These are phyloP conservation scores for Nemapogon koenigi DNA, from an alignment of 2,888 invertebrate genomes.

Conservation along the genomic window DNA sequence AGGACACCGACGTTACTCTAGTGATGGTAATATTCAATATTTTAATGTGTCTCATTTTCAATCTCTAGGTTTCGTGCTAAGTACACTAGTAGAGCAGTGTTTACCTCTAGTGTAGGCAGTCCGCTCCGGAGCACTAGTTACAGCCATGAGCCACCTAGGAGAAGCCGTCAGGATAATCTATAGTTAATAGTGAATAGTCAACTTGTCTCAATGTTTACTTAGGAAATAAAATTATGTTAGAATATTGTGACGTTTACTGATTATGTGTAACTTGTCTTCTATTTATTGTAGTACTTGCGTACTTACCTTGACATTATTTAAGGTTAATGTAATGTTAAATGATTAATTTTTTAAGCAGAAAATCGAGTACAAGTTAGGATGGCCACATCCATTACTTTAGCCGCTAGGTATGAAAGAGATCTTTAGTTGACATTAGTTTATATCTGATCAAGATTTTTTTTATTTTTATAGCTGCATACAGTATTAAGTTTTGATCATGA, in stretches of 20 bases:
- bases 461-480: constrained; percentile 45
- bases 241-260: constrained; percentile 48
- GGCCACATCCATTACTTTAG: constrained; percentile 20
- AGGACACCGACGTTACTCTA: constrained; percentile 32
- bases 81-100: constrained; percentile 64
- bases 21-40: constrained; percentile 33
- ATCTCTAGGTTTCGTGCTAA: constrained; percentile 67
- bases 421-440: constrained; percentile 33
- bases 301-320: constrained; percentile 55
- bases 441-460: constrained; percentile 35
- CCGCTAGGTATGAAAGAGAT: constrained; percentile 40
- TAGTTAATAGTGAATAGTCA: constrained; percentile 46
- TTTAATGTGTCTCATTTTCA: constrained; percentile 50
- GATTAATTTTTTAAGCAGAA: constrained; percentile 23
- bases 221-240: constrained; percentile 37
- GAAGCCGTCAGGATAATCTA: constrained; percentile 56
- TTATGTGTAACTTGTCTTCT: constrained; percentile 50
- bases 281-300: constrained; percentile 64
- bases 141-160: constrained; percentile 58
- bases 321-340: constrained; percentile 37
- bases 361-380: constrained; percentile 59
- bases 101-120: constrained; percentile 63
- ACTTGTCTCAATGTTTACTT: constrained; percentile 35
- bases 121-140: constrained; percentile 64
- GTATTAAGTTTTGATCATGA: constrained; percentile 56